phyloP scores from a whole-genome alignment of 2,888 invertebrate genomes.

The Volucella zonaria region DNA sequence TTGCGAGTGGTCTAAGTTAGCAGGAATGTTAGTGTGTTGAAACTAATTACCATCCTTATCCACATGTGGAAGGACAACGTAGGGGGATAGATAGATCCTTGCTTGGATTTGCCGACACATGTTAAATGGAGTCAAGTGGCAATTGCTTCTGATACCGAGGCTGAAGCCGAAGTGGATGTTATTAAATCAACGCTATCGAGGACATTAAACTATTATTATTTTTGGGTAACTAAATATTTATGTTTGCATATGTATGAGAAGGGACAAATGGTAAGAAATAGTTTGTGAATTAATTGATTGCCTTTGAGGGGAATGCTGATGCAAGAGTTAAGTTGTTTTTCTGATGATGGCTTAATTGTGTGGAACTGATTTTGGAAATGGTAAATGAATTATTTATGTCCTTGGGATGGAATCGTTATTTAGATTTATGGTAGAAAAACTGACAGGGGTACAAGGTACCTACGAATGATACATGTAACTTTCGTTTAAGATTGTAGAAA shows the following conservation, averaged over 20 bases:
- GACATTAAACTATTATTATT: constrained; percentile 77
- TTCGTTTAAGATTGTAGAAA: too few relatives aligned
- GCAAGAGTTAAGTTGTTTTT: constrained; percentile 17
- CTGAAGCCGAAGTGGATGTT: constrained; percentile 48
- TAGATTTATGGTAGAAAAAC: neutral
- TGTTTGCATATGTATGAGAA: constrained; percentile 78
- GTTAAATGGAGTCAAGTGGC: constrained; percentile 80
- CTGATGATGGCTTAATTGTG: constrained; percentile 65
- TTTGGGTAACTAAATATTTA: constrained; percentile 77
- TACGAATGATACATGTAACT: too few relatives aligned
- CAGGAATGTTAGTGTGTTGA: constrained; percentile 39
- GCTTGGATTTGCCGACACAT: constrained; percentile 82
- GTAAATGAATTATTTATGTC: constrained; percentile 35
- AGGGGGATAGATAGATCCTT: neutral
- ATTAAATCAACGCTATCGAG: constrained; percentile 78
- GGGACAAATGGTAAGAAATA: constrained; percentile 34
- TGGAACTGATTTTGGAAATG: constrained; percentile 47
- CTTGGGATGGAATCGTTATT: neutral
- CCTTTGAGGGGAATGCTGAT: constrained; percentile 24
- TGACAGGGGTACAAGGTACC: too few relatives aligned
- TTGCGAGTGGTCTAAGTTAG: constrained; percentile 12
- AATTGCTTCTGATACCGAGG: constrained; percentile 66
- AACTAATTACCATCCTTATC: constrained; percentile 66
- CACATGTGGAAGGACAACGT: constrained; percentile 13
- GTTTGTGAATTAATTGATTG: constrained; percentile 71